Conservation (phyloP, 2,113 vertebrate genomes). For the Macheiramphus alcinus region DNA sequence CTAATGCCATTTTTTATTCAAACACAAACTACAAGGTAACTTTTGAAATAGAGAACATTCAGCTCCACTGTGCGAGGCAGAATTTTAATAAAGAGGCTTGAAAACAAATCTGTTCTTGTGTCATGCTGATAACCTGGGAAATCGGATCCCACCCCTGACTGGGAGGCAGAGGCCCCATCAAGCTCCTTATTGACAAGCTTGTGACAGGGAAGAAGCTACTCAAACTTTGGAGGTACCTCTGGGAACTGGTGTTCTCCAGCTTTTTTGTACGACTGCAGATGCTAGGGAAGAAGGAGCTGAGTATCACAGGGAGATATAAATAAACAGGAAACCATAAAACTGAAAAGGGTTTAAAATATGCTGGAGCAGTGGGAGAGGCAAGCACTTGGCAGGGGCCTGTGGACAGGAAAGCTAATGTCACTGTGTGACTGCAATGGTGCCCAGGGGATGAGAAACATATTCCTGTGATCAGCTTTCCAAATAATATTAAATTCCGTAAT, state of each 20-base stretch:
- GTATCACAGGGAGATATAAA: background rate
- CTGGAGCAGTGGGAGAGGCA: background rate
- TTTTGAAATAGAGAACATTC: background rate
- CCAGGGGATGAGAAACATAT: background rate
- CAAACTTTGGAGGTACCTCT: background rate
- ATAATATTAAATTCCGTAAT: background rate
- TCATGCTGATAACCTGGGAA: background rate
- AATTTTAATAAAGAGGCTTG: background rate
- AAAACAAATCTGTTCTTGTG: background rate
- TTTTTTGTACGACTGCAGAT: background rate
- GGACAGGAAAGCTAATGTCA: background rate
- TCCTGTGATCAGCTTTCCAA: background rate
- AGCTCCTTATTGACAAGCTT: background rate
- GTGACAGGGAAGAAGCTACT: background rate
- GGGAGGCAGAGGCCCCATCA: background rate
- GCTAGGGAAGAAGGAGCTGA: background rate
- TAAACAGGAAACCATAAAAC: background rate
- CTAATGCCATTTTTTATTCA: background rate
- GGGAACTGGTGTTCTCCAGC: background rate
- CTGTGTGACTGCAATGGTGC: background rate
- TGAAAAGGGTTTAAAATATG: background rate
- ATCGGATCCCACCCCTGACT: background rate
- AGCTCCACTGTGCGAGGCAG: background rate
- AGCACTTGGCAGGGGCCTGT: background rate
- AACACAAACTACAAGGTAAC: background rate